Base-by-base conservation (phyloP, 2,888 invertebrate genomes). In the Aproaerema taeniolella region DNA sequence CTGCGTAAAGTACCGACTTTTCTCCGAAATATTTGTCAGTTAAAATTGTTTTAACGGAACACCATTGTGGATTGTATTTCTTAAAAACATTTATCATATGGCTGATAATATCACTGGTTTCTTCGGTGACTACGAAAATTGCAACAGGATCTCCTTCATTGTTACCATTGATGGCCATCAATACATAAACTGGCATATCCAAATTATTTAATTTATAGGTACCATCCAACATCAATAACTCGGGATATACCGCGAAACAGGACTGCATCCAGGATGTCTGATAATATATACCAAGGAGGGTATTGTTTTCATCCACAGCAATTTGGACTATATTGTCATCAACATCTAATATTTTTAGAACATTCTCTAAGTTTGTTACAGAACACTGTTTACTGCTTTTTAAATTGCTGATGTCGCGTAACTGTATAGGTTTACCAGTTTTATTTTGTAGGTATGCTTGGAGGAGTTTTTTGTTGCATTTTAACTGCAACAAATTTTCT, bases 161-260 rank as follows among this genome's bases (percentile, higher is more conserved):
- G 29, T 34, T 40, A 17, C 34, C 40, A 30, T 40, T 40, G 11
- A 33, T 40, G 9, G 17, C 2, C 33, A 39, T 31, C 15, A 38
- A 38, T 13, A 39, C 33, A 33, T 40, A 40, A 9, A 40, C 8
- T 11, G 29, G 30, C 40, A 40, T 30, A 34, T 40, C 34, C 28
- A 40, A 17, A 34, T 40, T 33, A 28, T 34, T 40, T 8, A 40
- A 28, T 40, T 34, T 40, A 17, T 34, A 32, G 13, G 32, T 32
- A n/a, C n/a, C 32, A 32, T 32, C 32, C 16, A 32, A 32, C 28
- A 39, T 9, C 28, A 32, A 8, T 14, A 28, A 16, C 15, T 39
- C 14, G 2, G 39, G 26, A 10, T 39, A 39, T 26, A 10, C 15
- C 3, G 26, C 26, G 25, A 39, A 39, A 32, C 28, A 32, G 28